A percentile compares a stretch with the other conserved stretches of the same genome.
Evolutionary conservation across 2,888 invertebrate species (phyloP).

Genomic region (Spodoptera picta): DNA sequence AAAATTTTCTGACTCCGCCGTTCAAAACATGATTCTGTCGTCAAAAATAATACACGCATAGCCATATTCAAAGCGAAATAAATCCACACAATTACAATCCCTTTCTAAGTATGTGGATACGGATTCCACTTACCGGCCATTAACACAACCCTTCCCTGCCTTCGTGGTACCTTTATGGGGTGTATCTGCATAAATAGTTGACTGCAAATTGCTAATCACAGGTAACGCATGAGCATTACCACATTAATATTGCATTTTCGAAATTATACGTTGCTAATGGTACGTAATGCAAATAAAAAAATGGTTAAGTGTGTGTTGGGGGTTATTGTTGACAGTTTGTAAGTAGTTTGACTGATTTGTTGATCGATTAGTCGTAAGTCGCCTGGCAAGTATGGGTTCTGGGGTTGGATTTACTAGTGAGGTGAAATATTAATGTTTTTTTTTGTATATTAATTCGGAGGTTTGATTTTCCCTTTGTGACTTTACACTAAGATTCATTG

Average conservation of each 20-base stretch:
- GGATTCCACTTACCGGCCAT: conserved; percentile 45
- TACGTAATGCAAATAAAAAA: conserved; percentile 11
- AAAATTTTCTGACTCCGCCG: no score
- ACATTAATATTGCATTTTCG: conserved; percentile 47
- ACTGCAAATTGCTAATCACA: conserved; percentile 31
- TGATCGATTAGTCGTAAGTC: no score
- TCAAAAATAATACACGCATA: neutral
- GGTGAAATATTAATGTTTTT: no score
- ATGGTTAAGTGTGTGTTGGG: neutral
- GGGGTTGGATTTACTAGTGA: no score
- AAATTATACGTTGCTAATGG: conserved; percentile 28
- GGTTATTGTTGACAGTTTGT: no score
- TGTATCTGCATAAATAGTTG: conserved; percentile 27
- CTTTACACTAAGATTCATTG: no score
- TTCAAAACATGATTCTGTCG: neutral
- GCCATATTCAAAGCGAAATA: conserved; percentile 24
- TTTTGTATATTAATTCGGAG: no score
- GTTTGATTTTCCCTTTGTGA: no score
- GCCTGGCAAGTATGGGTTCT: no score
- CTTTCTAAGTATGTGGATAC: conserved; percentile 39
- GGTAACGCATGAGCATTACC: conserved; percentile 34
- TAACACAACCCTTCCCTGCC: conserved; percentile 47
- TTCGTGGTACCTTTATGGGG: conserved; percentile 21
- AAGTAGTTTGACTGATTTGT: no score
- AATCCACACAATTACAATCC: conserved; percentile 43